phyloP scores from a whole-genome alignment of 2,113 vertebrate genomes.

The Eptesicus fuscus region DNA sequence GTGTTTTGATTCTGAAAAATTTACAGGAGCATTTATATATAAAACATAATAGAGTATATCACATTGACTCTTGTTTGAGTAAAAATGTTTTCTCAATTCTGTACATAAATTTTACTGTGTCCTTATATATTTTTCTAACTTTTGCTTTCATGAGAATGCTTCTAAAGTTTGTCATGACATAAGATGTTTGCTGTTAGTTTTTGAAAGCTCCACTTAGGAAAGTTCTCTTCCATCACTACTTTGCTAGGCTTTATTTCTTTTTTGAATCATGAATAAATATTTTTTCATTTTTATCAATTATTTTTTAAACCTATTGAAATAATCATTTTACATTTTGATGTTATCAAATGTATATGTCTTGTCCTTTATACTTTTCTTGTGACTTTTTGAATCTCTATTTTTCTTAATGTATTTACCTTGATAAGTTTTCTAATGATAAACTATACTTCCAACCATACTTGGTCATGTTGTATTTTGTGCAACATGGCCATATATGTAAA shows the following conservation, averaged over 20 bases:
- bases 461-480: not conserved
- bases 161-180: not conserved
- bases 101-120: not conserved
- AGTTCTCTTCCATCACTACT: not conserved
- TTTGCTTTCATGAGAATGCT: not conserved
- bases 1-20: not conserved
- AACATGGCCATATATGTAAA: not conserved
- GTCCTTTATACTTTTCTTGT: not conserved
- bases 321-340: not conserved
- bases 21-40: not conserved
- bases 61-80: not conserved
- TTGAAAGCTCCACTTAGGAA: not conserved
- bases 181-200: not conserved
- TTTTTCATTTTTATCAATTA: not conserved
- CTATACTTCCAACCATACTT: not conserved
- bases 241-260: not conserved
- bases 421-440: constrained; percentile 4
- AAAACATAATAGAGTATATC: not conserved
- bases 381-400: not conserved
- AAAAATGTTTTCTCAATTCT: not conserved
- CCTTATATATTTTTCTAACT: not conserved
- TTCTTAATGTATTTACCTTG: not conserved
- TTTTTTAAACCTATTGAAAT: not conserved
- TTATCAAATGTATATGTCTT: not conserved
- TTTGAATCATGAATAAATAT: not conserved